Evolutionary conservation across 2,113 vertebrate genomes (phyloP).

Genomic region (Prunella himalayana): DNA sequence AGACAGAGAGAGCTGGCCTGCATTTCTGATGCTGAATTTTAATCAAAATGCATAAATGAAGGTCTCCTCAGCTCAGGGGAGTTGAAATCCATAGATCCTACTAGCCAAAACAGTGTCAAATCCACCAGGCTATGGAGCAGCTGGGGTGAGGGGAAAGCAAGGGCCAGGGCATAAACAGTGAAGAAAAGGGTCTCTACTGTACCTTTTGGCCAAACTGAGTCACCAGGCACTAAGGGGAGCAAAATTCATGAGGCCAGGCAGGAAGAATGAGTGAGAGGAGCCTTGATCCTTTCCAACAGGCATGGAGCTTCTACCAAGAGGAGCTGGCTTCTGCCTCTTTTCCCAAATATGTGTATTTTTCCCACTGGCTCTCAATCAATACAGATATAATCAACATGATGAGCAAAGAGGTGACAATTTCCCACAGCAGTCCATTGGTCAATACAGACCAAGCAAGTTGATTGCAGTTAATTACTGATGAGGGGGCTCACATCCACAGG

Average conservation of each 20-base stretch:
- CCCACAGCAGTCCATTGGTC: not conserved
- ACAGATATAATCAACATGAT: fast-evolving
- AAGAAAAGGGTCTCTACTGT: not conserved
- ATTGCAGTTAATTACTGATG: not conserved
- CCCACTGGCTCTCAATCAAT: not conserved
- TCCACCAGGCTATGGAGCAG: not conserved
- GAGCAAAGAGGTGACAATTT: not conserved
- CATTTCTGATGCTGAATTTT: not conserved
- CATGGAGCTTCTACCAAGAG: not conserved
- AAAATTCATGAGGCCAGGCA: not conserved
- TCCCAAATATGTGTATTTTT: not conserved
- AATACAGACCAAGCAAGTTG: not conserved
- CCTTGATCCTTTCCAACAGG: not conserved
- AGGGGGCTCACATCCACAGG: not conserved
- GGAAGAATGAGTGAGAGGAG: not conserved
- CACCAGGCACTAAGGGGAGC: not conserved
- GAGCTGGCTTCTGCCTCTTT: not conserved
- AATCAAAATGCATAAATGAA: not conserved
- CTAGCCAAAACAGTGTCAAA: not conserved
- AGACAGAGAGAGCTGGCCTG: not conserved
- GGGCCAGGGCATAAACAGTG: not conserved
- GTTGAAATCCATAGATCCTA: not conserved
- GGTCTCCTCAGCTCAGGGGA: not conserved
- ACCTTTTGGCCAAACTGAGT: not conserved
- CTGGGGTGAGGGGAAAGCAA: not conserved